Evolutionary conservation across 2,797 vertebrate species (phyloP).

Genomic region (Acrossocheilus fasciatus): DNA sequence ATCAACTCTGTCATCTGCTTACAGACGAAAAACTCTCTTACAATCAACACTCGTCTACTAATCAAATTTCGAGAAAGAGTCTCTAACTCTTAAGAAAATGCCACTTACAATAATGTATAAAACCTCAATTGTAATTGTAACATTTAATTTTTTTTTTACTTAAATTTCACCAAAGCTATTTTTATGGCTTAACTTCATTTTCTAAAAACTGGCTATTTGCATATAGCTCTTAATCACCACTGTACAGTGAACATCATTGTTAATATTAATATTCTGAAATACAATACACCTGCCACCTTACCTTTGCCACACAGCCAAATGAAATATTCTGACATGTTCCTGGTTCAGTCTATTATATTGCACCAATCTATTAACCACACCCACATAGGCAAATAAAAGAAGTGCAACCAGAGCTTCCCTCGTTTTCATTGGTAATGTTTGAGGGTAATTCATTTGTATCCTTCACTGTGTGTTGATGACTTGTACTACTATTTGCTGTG

Average conservation of each 20-base stretch:
- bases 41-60: not conserved
- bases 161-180: not conserved
- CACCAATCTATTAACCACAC: not conserved
- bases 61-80: not conserved
- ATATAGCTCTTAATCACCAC: not conserved
- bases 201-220: not conserved
- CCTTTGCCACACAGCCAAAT: not conserved
- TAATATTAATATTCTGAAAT: not conserved
- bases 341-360: not conserved
- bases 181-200: not conserved
- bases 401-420: not conserved
- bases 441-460: not conserved
- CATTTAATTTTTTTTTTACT: not conserved
- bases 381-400: not conserved
- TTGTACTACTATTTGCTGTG: not conserved
- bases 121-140: too few species aligned
- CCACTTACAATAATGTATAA: too few species aligned
- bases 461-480: not conserved
- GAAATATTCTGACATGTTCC: not conserved
- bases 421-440: not conserved
- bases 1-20: not conserved
- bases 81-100: too few species aligned
- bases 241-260: not conserved
- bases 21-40: not conserved
- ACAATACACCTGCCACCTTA: not conserved